Evolutionary conservation across 2,888 invertebrate species (phyloP), one percentile per base, ranked within the genome.

Genomic region (Geophilus truncorum): DNA sequence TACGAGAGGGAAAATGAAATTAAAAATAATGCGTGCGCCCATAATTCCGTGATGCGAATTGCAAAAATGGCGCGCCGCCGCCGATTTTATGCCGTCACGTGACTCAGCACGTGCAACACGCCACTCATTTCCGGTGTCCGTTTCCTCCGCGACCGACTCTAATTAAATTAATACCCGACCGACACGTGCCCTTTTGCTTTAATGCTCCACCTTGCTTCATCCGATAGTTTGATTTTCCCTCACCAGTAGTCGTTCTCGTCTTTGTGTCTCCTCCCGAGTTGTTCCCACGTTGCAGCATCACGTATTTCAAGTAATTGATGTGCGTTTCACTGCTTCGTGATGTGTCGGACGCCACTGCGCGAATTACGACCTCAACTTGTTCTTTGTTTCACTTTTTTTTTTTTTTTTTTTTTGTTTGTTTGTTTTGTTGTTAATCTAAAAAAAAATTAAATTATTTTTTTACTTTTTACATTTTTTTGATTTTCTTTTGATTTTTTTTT

Each of bases 21-120:
- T 62, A 62, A 62, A 62, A 23, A 62, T 62, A 62, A 62, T 62
- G 62, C 62, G 62, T 62, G 62, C 62, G 10, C 62, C 62, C 62
- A 62, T 62, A 62, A 62, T 62, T 62, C 62, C 62, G 62, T 62
- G 62, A 62, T 62, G 62, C 7, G 62, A 62, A 62, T 62, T 25
- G 15, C 62, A 62, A 62, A 62, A 62, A n/a, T 57, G 57, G 57
- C 57, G 10, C 15, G 12, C 40, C 18, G 18, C n/a, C n/a, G 15
- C n/a, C 45, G 15, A 45, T 45, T 23, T 23, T 12, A 4, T 7
- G 23, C 23, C 4, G 15, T 6, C 62, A 62, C 28, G 62, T 62
- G 62, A 62, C 62, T 62, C 62, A 45, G 62, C 62, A 62, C 62
- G 62, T 62, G 62, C 62, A 62, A 23, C 62, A 62, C 62, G 62